Conservation (phyloP, 2,113 vertebrate species). For the Taurulus bubalis region DNA sequence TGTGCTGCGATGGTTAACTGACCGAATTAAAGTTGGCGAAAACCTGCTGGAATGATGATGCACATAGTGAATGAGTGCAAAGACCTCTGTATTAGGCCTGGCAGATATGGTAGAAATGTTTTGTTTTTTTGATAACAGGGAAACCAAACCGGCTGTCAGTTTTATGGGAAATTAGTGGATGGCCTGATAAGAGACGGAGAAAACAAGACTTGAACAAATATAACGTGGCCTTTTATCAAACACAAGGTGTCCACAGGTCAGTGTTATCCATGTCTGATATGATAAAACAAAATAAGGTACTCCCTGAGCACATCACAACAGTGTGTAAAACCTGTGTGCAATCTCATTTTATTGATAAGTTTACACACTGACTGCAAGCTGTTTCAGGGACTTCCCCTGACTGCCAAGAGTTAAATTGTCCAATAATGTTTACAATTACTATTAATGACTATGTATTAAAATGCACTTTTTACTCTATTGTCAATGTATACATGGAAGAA, state of each 20-base stretch:
- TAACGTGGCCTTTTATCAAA: not conserved
- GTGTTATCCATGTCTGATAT: not conserved
- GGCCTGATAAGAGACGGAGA: not conserved
- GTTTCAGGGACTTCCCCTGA: not conserved
- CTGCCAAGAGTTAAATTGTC: not conserved
- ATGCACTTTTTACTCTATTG: not conserved
- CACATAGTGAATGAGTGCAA: not conserved
- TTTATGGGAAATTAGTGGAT: not conserved
- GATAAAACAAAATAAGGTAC: not conserved
- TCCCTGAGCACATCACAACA: not conserved
- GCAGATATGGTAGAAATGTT: not conserved
- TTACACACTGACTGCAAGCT: not conserved
- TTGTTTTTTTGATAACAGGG: not conserved
- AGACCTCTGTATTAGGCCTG: not conserved
- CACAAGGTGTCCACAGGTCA: not conserved
- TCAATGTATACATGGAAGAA: not conserved
- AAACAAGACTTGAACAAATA: not conserved
- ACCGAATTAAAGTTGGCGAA: conserved; percentile 29
- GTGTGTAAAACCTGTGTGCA: not conserved
- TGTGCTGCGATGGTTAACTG: conserved; percentile 28
- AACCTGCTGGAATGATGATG: not conserved
- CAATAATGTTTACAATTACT: not conserved
- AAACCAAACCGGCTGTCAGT: conserved; percentile 8
- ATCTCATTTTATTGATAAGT: not conserved
- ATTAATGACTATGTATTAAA: not conserved